These are phyloP conservation scores for Cremastinae sp. DNA, from an alignment of 2,888 invertebrate species.

Conservation along the genomic window DNA sequence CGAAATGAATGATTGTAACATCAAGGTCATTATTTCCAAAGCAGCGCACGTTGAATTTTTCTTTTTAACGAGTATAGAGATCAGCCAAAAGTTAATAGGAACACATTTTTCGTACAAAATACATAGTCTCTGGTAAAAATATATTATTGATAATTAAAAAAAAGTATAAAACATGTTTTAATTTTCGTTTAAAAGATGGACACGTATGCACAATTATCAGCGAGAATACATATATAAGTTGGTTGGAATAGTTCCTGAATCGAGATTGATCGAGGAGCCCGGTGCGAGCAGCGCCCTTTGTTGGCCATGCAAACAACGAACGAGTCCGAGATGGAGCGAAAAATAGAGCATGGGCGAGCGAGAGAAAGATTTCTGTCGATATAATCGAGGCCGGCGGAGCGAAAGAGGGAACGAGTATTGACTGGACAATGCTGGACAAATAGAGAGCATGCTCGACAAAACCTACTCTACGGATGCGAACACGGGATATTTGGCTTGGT, in stretches of 20 bases:
- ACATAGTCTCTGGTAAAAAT: too few relatives aligned
- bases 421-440: conserved; percentile 56
- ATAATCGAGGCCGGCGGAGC: conserved; percentile 1
- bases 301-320: conserved; percentile 49
- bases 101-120: too few relatives aligned
- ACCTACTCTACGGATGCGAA: conserved; percentile 32
- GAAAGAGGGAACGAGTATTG: conserved; percentile 25
- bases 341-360: conserved; percentile 26
- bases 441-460: conserved; percentile 44
- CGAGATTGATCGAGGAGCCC: conserved; percentile 48
- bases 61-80: too few relatives aligned
- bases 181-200: too few relatives aligned
- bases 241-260: background rate
- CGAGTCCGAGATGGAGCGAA: conserved; percentile 43
- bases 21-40: too few relatives aligned
- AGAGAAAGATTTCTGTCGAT: conserved; percentile 13
- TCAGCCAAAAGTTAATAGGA: too few relatives aligned
- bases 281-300: conserved; percentile 49
- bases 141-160: too few relatives aligned
- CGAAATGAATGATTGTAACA: too few relatives aligned
- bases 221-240: too few relatives aligned
- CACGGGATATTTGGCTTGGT: conserved; percentile 57
- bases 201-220: too few relatives aligned
- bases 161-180: too few relatives aligned
- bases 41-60: too few relatives aligned